These are phyloP conservation scores for Chromobotia macracanthus DNA, from an alignment of 2,797 vertebrate species.

Conservation along the genomic window DNA sequence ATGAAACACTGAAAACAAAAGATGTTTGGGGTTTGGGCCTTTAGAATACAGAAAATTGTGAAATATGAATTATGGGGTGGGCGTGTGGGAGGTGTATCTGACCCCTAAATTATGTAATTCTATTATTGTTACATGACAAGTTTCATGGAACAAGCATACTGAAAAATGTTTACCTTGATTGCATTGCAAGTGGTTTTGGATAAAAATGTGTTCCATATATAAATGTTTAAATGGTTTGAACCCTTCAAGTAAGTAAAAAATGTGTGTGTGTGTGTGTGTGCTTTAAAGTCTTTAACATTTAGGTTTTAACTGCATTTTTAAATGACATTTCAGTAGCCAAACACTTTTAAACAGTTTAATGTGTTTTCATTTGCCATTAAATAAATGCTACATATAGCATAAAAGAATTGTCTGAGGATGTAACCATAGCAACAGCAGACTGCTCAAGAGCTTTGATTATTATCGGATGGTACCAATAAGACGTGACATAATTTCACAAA, in stretches of 20 bases:
- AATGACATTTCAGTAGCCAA: neutral
- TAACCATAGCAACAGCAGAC: neutral
- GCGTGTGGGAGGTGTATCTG: neutral
- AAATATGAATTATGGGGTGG: neutral
- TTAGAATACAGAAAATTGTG: constrained; percentile 31
- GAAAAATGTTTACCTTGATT: too few species aligned
- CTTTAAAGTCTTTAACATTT: neutral
- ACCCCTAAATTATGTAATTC: neutral
- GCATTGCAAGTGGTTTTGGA: too few species aligned
- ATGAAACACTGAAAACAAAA: constrained; percentile 46
- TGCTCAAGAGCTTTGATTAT: neutral
- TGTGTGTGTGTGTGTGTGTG: neutral
- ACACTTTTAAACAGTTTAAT: neutral
- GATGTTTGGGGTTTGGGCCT: constrained; percentile 16
- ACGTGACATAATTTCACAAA: neutral
- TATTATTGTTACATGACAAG: too few species aligned
- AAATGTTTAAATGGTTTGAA: neutral
- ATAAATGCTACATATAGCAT: neutral
- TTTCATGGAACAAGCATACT: too few species aligned
- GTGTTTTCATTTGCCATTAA: neutral
- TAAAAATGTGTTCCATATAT: too few species aligned
- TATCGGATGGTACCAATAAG: neutral
- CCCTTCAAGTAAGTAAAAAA: neutral
- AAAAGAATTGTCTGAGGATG: neutral
- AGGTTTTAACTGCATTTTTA: neutral